Evolutionary conservation across 2,797 vertebrate genomes (phyloP), one percentile per base, ranked within the genome.

Genomic region (Coregonus suidteri): DNA sequence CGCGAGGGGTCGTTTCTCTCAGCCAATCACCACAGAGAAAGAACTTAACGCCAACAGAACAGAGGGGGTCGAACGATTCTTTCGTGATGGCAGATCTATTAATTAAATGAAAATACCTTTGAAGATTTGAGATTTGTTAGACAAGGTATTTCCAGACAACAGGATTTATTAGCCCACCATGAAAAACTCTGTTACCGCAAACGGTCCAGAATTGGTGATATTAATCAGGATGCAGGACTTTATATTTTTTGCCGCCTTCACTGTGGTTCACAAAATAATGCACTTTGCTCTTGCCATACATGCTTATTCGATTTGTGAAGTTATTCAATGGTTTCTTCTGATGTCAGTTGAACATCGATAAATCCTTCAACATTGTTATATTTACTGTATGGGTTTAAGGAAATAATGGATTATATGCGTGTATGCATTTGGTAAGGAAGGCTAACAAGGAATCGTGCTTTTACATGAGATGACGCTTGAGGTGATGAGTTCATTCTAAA

Each of bases 11-110:
- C 95, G 95, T 92, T 95, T 94, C 93, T 89, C 88, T 87, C 95
- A 96, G 94, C 97, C 97, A 98, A 98, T 98, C 96, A 96, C 88
- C 96, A 96, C 88, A 91, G 82, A 87, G 90, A 91, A 25, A 25
- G 89, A 84, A 47, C 2, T 47, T 47, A 47, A 47, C 41, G 41
- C 41, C 11, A 9, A 30, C 25, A 9, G n/a, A 64, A 64, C 25
- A 25, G 20, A n/a, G 20, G 64, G 16, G 64, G 16, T 65, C 75
- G 67, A 9, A 81, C 78, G 81, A 87, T 87, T 71, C 41, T 75
- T 54, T 47, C 69, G 18, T 53, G 25, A 47, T 11, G 9, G 3
- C 41, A 13, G 41, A 25, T 52, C 47, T 13, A 18, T 52, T 16
- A 4, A 53, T 52, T 16, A 4, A n/a, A 52, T 71, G 2, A 3